Conservation (phyloP, 2,113 vertebrate species). For the Lycaon pictus region DNA sequence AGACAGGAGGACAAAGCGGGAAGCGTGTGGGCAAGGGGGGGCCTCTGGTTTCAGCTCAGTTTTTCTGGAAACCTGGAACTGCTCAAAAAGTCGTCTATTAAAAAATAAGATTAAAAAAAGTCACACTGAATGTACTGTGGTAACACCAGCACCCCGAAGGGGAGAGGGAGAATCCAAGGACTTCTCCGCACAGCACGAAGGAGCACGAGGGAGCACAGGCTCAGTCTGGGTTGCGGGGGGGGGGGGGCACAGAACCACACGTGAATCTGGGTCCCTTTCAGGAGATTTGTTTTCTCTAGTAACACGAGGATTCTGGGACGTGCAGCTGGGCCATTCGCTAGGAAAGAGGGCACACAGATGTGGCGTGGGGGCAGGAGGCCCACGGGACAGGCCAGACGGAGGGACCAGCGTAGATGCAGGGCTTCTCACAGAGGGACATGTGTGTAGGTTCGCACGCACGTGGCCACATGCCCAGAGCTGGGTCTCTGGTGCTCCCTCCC, state of each 20-base stretch:
- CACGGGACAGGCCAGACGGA: background rate
- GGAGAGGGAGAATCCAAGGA: background rate
- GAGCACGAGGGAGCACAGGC: background rate
- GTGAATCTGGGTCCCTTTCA: background rate
- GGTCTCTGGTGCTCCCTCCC: background rate
- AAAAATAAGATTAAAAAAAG: background rate
- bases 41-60: too few species aligned
- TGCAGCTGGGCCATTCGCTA: background rate
- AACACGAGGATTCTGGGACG: fast-evolving
- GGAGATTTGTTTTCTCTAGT: background rate
- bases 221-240: background rate
- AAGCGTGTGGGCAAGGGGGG: background rate
- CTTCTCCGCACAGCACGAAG: background rate
- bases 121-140: background rate
- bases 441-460: too few species aligned
- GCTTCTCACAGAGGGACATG: too few species aligned
- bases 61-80: background rate
- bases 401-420: background rate
- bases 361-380: background rate
- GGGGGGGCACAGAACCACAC: background rate
- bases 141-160: background rate
- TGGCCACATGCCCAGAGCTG: background rate
- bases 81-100: background rate
- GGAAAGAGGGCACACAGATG: background rate
- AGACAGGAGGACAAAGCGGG: background rate